Evolutionary conservation across 2,888 invertebrate species (phyloP).

Genomic region (Abscondita cerata): DNA sequence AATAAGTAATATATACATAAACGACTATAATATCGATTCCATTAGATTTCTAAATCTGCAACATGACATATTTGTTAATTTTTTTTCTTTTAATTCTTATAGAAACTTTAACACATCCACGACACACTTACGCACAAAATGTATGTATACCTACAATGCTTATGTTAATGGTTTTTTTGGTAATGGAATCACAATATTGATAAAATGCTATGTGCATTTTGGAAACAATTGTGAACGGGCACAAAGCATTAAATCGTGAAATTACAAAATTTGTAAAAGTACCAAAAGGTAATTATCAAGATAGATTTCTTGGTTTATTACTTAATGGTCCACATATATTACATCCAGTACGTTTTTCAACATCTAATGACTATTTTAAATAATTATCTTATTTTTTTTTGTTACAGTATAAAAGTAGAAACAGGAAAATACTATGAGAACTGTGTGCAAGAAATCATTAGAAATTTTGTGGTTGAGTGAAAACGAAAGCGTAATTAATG

Average conservation of each 20-base stretch:
- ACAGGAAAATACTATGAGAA: slow-evolving; percentile 35
- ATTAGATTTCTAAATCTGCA: slow-evolving; percentile 46
- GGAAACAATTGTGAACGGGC: slow-evolving; percentile 22
- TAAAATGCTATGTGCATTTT: slow-evolving; percentile 32
- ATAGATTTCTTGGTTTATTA: slow-evolving; percentile 26
- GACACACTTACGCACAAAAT: slow-evolving; percentile 40
- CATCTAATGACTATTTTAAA: slow-evolving; percentile 29
- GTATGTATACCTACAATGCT: slow-evolving; percentile 34
- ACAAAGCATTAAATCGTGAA: slow-evolving; percentile 26
- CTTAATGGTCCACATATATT: slow-evolving; percentile 54
- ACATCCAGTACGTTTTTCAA: slow-evolving; percentile 47
- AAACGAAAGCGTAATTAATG: not conserved
- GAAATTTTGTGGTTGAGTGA: not conserved
- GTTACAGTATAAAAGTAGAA: slow-evolving; percentile 50
- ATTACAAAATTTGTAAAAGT: slow-evolving; percentile 20
- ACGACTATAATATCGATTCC: slow-evolving; percentile 36
- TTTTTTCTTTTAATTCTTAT: slow-evolving; percentile 41
- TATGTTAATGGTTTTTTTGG: slow-evolving; percentile 39
- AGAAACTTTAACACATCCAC: slow-evolving; percentile 46
- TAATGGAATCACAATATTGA: slow-evolving; percentile 47
- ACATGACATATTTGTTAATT: slow-evolving; percentile 48
- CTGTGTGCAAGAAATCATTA: not conserved
- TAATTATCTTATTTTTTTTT: slow-evolving; percentile 23
- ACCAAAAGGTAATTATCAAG: slow-evolving; percentile 21
- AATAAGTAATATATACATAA: slow-evolving; percentile 43